A percentile compares a stretch with the other conserved stretches of the same genome.
These are phyloP conservation scores for Vulpes ferrilata DNA, from an alignment of 2,113 vertebrate species.

Conservation along the genomic window DNA sequence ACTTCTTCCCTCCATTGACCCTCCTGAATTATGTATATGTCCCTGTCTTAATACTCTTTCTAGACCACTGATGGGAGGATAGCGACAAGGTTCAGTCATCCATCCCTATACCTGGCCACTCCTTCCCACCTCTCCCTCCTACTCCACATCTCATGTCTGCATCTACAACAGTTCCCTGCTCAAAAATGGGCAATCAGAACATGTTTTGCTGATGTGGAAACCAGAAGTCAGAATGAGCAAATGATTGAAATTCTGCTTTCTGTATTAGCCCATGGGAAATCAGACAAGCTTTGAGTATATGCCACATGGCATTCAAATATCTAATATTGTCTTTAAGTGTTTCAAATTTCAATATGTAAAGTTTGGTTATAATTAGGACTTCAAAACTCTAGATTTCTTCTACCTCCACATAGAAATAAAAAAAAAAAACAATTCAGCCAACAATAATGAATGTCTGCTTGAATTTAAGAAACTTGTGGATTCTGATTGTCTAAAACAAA, in stretches of 20 bases:
- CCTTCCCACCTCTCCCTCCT: not conserved
- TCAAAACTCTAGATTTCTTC: slow-evolving; percentile 61
- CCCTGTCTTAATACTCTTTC: not conserved
- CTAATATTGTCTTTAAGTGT: slow-evolving; percentile 56
- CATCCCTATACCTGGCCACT: not conserved
- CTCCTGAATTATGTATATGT: not conserved
- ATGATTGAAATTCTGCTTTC: slow-evolving; percentile 39
- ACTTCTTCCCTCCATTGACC: not conserved
- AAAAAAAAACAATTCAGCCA: slow-evolving; percentile 21
- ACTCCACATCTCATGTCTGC: not conserved
- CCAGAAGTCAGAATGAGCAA: not conserved
- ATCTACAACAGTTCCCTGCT: not conserved
- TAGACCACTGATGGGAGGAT: not conserved
- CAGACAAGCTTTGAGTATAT: slow-evolving; percentile 8
- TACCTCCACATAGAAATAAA: slow-evolving; percentile 20
- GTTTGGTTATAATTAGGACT: slow-evolving; percentile 55
- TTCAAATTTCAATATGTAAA: slow-evolving; percentile 65
- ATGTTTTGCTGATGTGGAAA: not conserved
- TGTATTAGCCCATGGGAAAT: slow-evolving; percentile 36
- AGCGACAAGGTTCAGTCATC: not conserved
- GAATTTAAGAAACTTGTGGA: slow-evolving; percentile 68
- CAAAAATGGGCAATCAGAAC: slow-evolving; percentile 39
- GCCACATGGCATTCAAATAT: not conserved
- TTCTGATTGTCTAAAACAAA: slow-evolving; percentile 67
- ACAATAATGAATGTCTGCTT: slow-evolving; percentile 54